These are phyloP conservation scores for Diarsia brunnea DNA, from an alignment of 2,888 invertebrate genomes.

Conservation along the genomic window DNA sequence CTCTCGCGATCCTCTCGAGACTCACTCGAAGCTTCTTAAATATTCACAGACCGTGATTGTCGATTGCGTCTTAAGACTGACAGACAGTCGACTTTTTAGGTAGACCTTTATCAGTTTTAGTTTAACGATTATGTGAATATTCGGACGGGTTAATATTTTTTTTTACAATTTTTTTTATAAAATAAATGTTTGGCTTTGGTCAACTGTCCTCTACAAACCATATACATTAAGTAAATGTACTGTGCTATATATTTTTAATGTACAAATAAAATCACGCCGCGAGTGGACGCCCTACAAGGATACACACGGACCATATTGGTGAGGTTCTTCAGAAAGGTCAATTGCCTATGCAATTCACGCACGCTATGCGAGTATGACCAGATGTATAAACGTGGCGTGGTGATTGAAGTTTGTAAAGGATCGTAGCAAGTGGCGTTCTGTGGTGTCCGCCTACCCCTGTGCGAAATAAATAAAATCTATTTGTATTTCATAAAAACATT, in stretches of 20 bases:
- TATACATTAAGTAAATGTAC: not conserved
- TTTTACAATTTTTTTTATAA: not conserved
- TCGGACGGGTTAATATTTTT: not conserved
- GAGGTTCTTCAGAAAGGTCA: no score
- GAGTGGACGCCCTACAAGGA: no score
- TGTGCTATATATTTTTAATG: not conserved
- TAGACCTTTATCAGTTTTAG: not conserved
- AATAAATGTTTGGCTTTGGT: not conserved
- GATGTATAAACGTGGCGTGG: no score
- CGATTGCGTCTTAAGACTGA: slow-evolving; percentile 79
- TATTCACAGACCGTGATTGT: slow-evolving; percentile 85
- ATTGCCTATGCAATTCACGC: no score
- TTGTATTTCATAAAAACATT: no score
- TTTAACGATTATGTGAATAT: not conserved
- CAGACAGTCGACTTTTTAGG: slow-evolving; percentile 59
- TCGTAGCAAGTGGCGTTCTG: no score
- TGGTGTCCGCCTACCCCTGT: no score
- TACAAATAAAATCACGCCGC: not conserved
- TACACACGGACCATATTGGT: no score
- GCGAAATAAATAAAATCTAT: no score
- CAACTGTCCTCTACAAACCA: not conserved
- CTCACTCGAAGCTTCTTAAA: slow-evolving; percentile 84
- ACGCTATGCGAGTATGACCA: no score
- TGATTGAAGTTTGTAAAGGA: no score
- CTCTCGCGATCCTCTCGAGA: slow-evolving; percentile 83